Percentiles rank a stretch among this genome's conserved stretches.
These are phyloP conservation scores for Colistium nudipinnis DNA, from an alignment of 2,113 vertebrate genomes.

Conservation along the genomic window DNA sequence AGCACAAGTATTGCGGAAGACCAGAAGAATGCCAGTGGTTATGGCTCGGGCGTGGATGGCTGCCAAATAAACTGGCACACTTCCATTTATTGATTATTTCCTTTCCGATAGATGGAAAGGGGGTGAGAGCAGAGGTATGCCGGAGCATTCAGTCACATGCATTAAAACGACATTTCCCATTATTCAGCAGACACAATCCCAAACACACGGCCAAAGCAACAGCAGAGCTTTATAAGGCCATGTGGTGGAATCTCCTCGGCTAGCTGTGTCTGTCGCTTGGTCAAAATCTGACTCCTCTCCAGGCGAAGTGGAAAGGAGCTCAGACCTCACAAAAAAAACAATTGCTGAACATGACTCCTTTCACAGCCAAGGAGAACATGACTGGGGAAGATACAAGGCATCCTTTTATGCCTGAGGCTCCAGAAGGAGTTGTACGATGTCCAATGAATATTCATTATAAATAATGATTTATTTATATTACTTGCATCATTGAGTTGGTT, in stretches of 20 bases:
- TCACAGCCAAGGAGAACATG: background rate
- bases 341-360: background rate
- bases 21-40: background rate
- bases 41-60: background rate
- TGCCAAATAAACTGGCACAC: background rate
- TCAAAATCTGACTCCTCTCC: background rate
- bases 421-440: background rate
- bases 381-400: background rate
- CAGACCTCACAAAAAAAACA: background rate
- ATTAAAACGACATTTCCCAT: background rate
- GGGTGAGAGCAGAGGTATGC: background rate
- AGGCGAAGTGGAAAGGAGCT: too few relatives aligned
- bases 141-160: background rate
- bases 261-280: background rate
- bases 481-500: background rate
- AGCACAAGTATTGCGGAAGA: background rate
- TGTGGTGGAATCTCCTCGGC: background rate
- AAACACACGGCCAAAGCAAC: background rate
- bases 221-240: background rate
- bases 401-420: background rate
- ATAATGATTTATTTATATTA: too few relatives aligned
- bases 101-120: background rate
- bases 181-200: background rate
- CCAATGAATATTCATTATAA: too few relatives aligned
- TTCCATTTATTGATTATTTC: background rate